A percentile compares a stretch with the other conserved stretches of the same genome.
These are phyloP conservation scores for Danio jaintianensis DNA, from an alignment of 2,797 vertebrate species.

Conservation along the genomic window DNA sequence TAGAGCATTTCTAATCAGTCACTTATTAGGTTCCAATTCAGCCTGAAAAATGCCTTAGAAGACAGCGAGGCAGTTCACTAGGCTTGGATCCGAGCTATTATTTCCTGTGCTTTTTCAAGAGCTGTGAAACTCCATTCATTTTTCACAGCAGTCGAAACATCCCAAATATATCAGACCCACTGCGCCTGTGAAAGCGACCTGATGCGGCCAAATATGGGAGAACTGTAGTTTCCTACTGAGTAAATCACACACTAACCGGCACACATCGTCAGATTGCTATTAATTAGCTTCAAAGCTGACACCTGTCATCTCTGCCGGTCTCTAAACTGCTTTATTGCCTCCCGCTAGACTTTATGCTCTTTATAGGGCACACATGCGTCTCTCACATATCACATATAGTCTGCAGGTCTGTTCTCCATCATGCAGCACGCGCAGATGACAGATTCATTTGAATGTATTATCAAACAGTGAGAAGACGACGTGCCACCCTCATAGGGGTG, in stretches of 20 bases:
- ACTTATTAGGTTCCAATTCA: constrained; percentile 12
- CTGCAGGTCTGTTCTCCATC: neutral
- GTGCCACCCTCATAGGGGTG: neutral
- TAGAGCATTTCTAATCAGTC: constrained; percentile 5
- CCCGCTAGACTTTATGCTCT: neutral
- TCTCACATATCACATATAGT: neutral
- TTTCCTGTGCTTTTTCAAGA: constrained; percentile 11
- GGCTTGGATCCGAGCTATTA: constrained; percentile 1
- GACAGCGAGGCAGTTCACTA: neutral
- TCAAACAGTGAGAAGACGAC: neutral
- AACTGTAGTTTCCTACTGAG: neutral
- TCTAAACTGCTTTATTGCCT: constrained; percentile 51
- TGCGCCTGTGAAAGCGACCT: neutral
- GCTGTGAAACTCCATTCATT: constrained; percentile 11
- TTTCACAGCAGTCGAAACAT: constrained; percentile 1
- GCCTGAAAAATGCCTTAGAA: neutral
- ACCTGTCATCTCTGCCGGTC: constrained; percentile 66
- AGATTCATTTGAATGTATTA: neutral
- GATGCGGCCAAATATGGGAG: neutral
- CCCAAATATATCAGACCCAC: neutral
- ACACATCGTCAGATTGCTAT: constrained; percentile 64
- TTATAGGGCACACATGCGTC: neutral
- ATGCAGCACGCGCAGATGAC: neutral
- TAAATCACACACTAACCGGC: neutral
- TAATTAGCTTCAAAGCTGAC: constrained; percentile 69